Evolutionary conservation across 2,113 vertebrate genomes (phyloP).

Genomic region (Pithys albifrons): DNA sequence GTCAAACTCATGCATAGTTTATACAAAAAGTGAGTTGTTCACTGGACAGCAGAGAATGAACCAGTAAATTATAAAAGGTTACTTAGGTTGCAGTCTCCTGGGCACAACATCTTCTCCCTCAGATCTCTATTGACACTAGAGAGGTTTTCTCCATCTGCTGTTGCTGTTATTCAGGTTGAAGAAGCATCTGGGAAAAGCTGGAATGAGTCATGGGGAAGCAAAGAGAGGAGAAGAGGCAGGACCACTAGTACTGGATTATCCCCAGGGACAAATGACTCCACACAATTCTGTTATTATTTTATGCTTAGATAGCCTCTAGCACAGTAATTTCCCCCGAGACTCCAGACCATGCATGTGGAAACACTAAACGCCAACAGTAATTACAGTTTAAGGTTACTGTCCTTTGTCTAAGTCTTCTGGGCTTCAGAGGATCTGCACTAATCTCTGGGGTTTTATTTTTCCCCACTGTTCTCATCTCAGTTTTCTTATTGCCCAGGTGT

Average conservation of each 20-base stretch:
- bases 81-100: neutral
- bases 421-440: constrained; percentile 27
- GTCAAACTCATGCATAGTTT: neutral
- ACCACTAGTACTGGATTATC: neutral
- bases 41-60: neutral
- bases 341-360: constrained; percentile 8
- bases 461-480: neutral
- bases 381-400: constrained; percentile 37
- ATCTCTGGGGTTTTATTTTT: constrained; percentile 23
- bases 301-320: neutral
- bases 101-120: neutral
- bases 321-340: neutral
- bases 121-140: neutral
- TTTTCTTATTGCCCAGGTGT: constrained; percentile 27
- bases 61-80: neutral
- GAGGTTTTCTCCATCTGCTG: constrained; percentile 6
- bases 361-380: constrained; percentile 32
- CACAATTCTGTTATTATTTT: neutral
- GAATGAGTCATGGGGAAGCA: neutral
- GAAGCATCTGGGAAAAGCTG: neutral
- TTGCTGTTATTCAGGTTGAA: neutral
- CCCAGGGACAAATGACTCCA: neutral
- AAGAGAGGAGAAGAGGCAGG: neutral
- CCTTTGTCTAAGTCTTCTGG: constrained; percentile 5
- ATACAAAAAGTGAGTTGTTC: neutral